Evolutionary conservation across 2,888 invertebrate species (phyloP).

Genomic region (Thera britannica): DNA sequence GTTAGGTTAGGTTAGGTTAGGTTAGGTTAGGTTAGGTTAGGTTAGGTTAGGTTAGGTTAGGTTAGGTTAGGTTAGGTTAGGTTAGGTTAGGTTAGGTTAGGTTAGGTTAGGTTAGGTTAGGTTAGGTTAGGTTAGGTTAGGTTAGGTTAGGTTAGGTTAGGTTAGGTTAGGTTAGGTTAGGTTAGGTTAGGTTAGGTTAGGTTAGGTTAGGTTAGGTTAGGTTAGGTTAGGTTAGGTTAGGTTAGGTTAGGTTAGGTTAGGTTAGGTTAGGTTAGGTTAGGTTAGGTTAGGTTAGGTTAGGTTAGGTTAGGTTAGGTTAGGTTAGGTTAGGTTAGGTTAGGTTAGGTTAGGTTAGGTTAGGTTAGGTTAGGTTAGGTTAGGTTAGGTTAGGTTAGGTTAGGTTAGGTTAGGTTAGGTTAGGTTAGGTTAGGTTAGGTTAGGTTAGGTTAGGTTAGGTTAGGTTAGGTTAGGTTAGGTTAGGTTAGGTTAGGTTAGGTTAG

Average conservation of each 20-base stretch:
- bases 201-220: conserved; percentile 39
- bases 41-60: conserved; percentile 20
- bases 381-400: conserved; percentile 44
- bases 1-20: conserved; percentile 32
- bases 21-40: conserved; percentile 21
- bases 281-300: conserved; percentile 46
- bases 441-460: conserved; percentile 22
- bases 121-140: conserved; percentile 8
- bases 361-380: conserved; percentile 37
- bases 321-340: conserved; percentile 32
- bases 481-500: conserved; percentile 19
- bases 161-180: conserved; percentile 38
- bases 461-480: conserved; percentile 32
- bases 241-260: conserved; percentile 37
- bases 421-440: conserved; percentile 41
- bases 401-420: conserved; percentile 48
- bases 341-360: conserved; percentile 39
- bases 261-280: conserved; percentile 45
- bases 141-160: conserved; percentile 35
- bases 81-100: conserved; percentile 41
- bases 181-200: conserved; percentile 41
- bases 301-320: conserved; percentile 29
- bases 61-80: conserved; percentile 26
- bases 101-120: conserved; percentile 26
- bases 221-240: conserved; percentile 42